Evolutionary conservation across 2,888 invertebrate genomes (phyloP).

Genomic region (Perizoma affinitatum): DNA sequence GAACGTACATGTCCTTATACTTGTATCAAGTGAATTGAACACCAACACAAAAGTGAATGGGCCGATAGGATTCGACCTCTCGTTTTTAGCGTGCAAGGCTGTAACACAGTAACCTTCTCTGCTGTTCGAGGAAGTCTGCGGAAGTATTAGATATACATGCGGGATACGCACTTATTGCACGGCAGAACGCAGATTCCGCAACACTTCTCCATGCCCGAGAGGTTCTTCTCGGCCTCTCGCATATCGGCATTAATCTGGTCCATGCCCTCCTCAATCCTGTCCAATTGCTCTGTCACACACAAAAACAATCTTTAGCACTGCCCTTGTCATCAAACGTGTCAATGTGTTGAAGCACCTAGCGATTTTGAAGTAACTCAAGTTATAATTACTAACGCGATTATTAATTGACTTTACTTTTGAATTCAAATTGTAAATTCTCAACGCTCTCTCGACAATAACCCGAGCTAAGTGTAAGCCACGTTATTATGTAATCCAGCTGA

Average conservation of each 20-base stretch:
- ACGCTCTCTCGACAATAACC: conserved; percentile 82
- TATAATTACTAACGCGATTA: conserved; percentile 46
- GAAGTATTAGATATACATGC: too few species aligned
- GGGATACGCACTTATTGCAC: conserved; percentile 95
- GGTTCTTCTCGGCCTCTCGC: conserved; percentile 99
- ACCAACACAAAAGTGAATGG: too few species aligned
- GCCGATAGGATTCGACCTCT: too few species aligned
- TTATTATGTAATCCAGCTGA: conserved; percentile 48
- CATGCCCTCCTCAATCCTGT: conserved; percentile 99
- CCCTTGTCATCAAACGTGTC: conserved; percentile 49
- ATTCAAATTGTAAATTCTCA: conserved; percentile 78
- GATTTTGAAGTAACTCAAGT: conserved; percentile 38
- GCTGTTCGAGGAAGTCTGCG: too few species aligned
- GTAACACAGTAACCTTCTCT: too few species aligned
- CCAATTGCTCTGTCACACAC: conserved; percentile 96
- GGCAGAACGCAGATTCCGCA: conserved; percentile 99
- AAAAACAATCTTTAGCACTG: conserved; percentile 63
- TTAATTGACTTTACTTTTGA: conserved; percentile 39
- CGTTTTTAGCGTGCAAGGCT: too few species aligned
- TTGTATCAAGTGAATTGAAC: too few species aligned
- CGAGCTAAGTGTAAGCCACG: conserved; percentile 78
- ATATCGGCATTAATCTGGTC: conserved; percentile 99
- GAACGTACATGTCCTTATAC: too few species aligned
- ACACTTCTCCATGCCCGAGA: conserved; percentile 99
- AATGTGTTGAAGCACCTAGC: conserved; percentile 72